These are phyloP conservation scores for Noctua janthina DNA, from an alignment of 2,888 invertebrate species.

Conservation along the genomic window DNA sequence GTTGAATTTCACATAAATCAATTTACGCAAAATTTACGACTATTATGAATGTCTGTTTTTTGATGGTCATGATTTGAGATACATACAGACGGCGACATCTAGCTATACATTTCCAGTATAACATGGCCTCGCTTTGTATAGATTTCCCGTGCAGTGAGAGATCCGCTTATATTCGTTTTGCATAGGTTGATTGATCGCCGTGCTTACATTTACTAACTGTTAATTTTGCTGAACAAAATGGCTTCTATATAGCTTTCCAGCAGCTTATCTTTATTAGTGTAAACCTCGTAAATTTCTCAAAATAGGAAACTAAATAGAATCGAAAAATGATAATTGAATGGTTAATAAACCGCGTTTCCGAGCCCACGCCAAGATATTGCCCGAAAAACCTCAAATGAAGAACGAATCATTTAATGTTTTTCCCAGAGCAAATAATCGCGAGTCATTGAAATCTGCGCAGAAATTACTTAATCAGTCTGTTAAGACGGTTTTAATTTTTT, in stretches of 20 bases:
- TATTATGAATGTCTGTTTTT: not conserved
- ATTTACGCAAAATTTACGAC: slow-evolving; percentile 7
- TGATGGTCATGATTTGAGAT: not conserved
- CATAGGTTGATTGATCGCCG: too few species aligned
- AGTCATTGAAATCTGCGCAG: slow-evolving; percentile 62
- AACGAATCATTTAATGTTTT: slow-evolving; percentile 43
- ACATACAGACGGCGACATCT: not conserved
- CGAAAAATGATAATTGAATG: not conserved
- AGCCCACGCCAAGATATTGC: slow-evolving; percentile 8
- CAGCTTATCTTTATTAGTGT: not conserved
- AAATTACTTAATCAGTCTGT: slow-evolving; percentile 66
- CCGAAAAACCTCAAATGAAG: slow-evolving; percentile 5
- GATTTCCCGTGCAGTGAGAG: too few species aligned
- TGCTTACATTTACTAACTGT: not conserved
- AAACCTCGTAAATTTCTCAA: not conserved
- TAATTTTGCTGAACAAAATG: not conserved
- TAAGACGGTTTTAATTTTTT: slow-evolving; percentile 63
- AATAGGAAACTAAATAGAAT: not conserved
- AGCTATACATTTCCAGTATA: too few species aligned
- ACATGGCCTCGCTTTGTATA: too few species aligned
- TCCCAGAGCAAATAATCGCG: slow-evolving; percentile 44
- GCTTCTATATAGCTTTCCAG: not conserved
- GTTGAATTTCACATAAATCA: slow-evolving; percentile 29
- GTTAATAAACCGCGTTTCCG: not conserved
- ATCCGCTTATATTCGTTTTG: too few species aligned